Evolutionary conservation across 2,888 invertebrate genomes (phyloP), one percentile per base, ranked within the genome.

Genomic region (Drosophila affinis): DNA sequence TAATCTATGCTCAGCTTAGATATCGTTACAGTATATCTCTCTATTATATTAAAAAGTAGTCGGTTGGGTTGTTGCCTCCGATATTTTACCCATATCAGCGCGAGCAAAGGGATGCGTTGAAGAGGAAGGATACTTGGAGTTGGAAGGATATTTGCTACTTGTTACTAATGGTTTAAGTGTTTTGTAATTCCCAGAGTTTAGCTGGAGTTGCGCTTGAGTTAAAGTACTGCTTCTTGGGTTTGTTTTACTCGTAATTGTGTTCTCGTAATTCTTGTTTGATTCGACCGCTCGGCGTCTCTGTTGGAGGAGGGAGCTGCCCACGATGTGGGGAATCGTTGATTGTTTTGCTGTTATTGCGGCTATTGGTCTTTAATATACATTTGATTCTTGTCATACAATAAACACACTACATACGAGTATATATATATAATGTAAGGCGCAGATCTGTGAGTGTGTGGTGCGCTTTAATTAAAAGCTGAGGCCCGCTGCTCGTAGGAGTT

Each of bases 401-500:
- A 9, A 27, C 10, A 3, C 48, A 49, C 52, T 54, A 55, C 59
- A 62, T 54, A 53, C 49, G 49, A 2, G 9, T 27, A 27, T 27
- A 9, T 27, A 9, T 27, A 27, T 2, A 24, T 17, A 49, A 29
- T 54, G 46, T 52, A 17, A 56, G 32, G 32, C 12, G 49, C 52
- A 55, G 48, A 39, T 39, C 47, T 46, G 14, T 61, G 54, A 52
- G 52, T 17, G 52, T 59, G 51, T 77, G 67, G 67, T 80, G 64
- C 62, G 77, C 77, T 64, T 80, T 84, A 84, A 83, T 84, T 84
- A 83, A 82, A 83, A 77, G 62, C 62, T 51, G 83, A 34, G 69
- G 69, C 60, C 59, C 24, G 56, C 51, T 54, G 70, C 76, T 81
- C 87, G 84, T 84, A 81, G 84, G 84, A 87, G 84, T 84, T 84